These are phyloP conservation scores for Busseola fusca DNA, from an alignment of 2,888 invertebrate genomes.

Conservation along the genomic window DNA sequence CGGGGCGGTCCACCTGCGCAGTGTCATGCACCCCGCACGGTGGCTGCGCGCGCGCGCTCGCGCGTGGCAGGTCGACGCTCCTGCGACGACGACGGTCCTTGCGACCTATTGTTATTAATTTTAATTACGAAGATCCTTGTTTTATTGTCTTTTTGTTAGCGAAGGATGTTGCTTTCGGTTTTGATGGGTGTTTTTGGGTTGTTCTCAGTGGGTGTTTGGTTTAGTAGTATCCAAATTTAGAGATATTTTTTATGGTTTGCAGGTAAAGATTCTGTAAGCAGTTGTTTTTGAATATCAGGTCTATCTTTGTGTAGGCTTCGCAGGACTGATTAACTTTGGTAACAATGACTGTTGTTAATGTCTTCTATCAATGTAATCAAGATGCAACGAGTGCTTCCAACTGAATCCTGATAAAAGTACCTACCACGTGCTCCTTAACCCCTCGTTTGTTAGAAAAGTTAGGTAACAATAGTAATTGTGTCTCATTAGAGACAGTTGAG, in stretches of 20 bases:
- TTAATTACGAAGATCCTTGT: conserved; percentile 53
- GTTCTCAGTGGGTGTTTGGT: background rate
- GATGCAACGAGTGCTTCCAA: background rate
- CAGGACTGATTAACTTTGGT: too few relatives aligned
- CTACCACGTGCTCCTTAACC: conserved; percentile 9
- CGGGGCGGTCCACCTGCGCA: conserved; percentile 57
- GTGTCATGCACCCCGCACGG: conserved; percentile 84
- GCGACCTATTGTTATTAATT: conserved; percentile 56
- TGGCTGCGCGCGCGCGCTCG: conserved; percentile 77
- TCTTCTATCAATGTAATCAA: background rate
- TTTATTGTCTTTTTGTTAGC: conserved; percentile 37
- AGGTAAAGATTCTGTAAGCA: background rate
- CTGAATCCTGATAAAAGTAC: background rate
- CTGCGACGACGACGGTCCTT: conserved; percentile 61
- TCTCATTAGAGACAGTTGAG: too few relatives aligned
- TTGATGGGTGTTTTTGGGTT: conserved; percentile 11
- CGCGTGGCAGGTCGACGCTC: conserved; percentile 76
- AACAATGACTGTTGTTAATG: background rate
- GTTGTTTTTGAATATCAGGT: background rate
- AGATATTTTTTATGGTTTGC: background rate
- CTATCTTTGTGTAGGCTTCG: background rate
- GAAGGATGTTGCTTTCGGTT: conserved; percentile 23
- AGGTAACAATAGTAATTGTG: too few relatives aligned
- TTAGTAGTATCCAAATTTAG: background rate
- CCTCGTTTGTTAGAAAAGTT: too few relatives aligned